A percentile compares a stretch with the other conserved stretches of the same genome.
Evolutionary conservation across 2,113 vertebrate species (phyloP).

Genomic region (Seriola aureovittata): DNA sequence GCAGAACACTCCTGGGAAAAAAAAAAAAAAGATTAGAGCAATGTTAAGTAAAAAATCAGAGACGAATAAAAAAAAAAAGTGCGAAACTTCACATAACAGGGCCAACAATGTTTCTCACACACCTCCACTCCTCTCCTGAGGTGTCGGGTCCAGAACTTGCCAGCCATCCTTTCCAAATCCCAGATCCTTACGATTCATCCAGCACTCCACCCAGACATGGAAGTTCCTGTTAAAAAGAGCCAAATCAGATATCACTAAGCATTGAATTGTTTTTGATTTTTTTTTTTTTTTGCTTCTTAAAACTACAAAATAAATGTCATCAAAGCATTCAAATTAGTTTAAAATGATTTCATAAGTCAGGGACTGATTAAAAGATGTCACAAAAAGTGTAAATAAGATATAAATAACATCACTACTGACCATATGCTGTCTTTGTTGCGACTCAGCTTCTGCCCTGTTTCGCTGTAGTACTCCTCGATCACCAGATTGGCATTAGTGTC

Average conservation of each 20-base stretch:
- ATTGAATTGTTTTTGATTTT: background rate
- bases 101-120: background rate
- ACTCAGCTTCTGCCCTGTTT: conserved; percentile 84
- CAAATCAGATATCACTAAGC: background rate
- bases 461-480: conserved; percentile 89
- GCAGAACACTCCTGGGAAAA: conserved; percentile 83
- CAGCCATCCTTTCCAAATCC: conserved; percentile 86
- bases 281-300: background rate
- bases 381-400: background rate
- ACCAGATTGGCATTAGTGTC: conserved; percentile 86
- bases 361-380: background rate
- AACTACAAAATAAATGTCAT: background rate
- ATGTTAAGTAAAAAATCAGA: background rate
- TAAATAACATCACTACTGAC: conserved; percentile 74
- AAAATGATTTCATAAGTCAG: background rate
- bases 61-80: background rate
- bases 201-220: conserved; percentile 95
- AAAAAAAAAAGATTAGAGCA: rapidly evolving
- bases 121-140: conserved; percentile 94
- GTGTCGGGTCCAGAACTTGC: conserved; percentile 95
- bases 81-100: background rate
- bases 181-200: conserved; percentile 92
- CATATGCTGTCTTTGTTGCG: conserved; percentile 88
- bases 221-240: conserved; percentile 88
- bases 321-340: background rate